These are phyloP conservation scores for Merodon equestris DNA, from an alignment of 2,888 invertebrate genomes.

Conservation along the genomic window DNA sequence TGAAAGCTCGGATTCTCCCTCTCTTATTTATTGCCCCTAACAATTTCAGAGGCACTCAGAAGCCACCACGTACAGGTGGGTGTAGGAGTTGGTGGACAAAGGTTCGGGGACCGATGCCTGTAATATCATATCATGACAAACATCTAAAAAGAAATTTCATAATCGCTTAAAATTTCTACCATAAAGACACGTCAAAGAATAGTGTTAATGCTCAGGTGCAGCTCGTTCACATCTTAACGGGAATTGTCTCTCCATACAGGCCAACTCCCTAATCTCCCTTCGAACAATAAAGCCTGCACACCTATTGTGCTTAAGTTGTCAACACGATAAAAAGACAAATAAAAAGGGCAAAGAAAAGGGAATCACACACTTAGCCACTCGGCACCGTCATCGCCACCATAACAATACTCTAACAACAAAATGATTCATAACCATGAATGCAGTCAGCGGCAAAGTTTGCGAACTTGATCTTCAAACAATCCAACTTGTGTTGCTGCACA, in stretches of 20 bases:
- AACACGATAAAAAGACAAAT: constrained; percentile 2
- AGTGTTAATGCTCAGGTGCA: constrained; percentile 50
- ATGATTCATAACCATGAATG: constrained; percentile 65
- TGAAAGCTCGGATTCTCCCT: too few species aligned
- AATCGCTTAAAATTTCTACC: too few species aligned
- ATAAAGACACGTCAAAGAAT: too few species aligned
- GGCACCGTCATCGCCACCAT: constrained; percentile 17
- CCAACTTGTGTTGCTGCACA: constrained; percentile 36
- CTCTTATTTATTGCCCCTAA: too few species aligned
- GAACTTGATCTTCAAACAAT: constrained; percentile 67
- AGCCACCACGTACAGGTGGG: too few species aligned
- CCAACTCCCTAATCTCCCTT: constrained; percentile 29
- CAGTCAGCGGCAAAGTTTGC: constrained; percentile 64
- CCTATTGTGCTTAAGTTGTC: constrained; percentile 18
- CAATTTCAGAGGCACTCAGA: too few species aligned
- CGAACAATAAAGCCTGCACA: constrained; percentile 42
- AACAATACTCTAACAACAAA: constrained; percentile 42
- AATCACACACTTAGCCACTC: constrained; percentile 1
- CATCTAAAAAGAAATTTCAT: too few species aligned
- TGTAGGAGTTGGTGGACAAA: too few species aligned
- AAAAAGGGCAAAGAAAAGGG: constrained; percentile 10
- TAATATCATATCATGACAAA: too few species aligned
- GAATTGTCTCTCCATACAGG: constrained; percentile 11
- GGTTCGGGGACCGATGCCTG: too few species aligned
- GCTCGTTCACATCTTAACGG: constrained; percentile 61